These are phyloP conservation scores for Ceyx melanurus DNA, from an alignment of 2,113 vertebrate genomes.

Conservation along the genomic window DNA sequence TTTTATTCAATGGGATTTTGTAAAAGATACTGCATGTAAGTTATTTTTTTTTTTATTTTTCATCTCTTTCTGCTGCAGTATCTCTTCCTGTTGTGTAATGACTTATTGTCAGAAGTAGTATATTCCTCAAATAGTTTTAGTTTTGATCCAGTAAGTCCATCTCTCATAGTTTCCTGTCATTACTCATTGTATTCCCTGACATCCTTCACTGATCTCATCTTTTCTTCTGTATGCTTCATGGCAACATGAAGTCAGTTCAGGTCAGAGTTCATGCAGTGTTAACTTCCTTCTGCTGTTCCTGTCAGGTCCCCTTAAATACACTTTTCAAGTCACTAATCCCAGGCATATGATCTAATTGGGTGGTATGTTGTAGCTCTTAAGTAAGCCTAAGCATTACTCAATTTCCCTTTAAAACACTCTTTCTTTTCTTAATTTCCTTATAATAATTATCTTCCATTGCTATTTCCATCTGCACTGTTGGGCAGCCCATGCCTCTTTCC, in stretches of 20 bases:
- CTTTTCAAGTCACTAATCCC: slow-evolving; percentile 7
- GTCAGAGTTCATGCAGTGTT: slow-evolving; percentile 34
- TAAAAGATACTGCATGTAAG: background rate
- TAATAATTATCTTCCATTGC: background rate
- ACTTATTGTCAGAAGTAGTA: background rate
- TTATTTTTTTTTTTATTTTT: background rate
- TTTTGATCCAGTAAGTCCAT: slow-evolving; percentile 25
- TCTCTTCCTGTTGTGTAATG: background rate
- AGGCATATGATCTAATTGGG: slow-evolving; percentile 18
- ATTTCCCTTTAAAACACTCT: background rate
- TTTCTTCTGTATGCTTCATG: slow-evolving; percentile 11
- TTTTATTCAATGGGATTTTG: background rate
- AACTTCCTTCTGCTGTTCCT: slow-evolving; percentile 20
- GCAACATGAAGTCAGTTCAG: slow-evolving; percentile 20
- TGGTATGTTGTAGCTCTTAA: background rate
- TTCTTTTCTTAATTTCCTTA: background rate
- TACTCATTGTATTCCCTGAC: background rate
- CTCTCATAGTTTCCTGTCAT: slow-evolving; percentile 25
- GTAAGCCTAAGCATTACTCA: background rate
- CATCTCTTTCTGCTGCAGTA: background rate
- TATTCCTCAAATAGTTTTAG: slow-evolving; percentile 18
- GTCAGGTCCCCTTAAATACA: slow-evolving; percentile 30
- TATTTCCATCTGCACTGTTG: background rate
- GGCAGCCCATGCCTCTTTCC: background rate
- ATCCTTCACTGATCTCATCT: slow-evolving; percentile 52